Base-by-base conservation (phyloP, 1,140 invertebrate species). In the Drosophila santomea region DNA sequence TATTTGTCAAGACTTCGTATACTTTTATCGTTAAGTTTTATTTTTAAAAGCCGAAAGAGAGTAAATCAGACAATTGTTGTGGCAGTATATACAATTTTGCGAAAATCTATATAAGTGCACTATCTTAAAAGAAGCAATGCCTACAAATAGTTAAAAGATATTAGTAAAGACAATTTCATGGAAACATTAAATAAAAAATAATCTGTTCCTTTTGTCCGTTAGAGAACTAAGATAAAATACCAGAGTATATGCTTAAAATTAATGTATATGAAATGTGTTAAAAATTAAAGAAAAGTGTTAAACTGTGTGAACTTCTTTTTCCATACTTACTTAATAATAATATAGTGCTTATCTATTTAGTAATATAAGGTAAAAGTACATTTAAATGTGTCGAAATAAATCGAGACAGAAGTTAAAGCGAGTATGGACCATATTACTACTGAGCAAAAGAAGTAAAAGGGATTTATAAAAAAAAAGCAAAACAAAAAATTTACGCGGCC, bases 41-140 rank as follows among this genome's bases (percentile, higher is more conserved):
- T 60, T 59, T 72, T 77, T 55, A 79, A 83, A 60, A 55, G 51
- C 45, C 54, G 41, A 78, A 82, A 67, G 81, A 80, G 83, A 74
- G 73, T 81, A 80, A 80, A 80, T 68, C 67, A 77, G 72, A 67
- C 80, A 73, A 85, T 80, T 85, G 67, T 80, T 85, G 59, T 57
- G 48, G 48, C 61, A 76, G 80, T 76, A 79, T 77, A 77, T 81
- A 73, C 58, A 78, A 45, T 71, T 77, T 77, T 64, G 60, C 35
- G 39, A 84, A 80, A 72, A 79, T 63, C 15, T 39, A 44, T 43
- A 71, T 56, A 55, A 41, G 44, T 52, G n/a, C 20, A 52, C 25
- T 47, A 25, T 38, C 28, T 52, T 20, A 20, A 20, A 20, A 8
- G 32, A 45, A 20, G 8, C 15, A 4, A 20, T 51, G 8, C 25